These are phyloP conservation scores for Morelia viridis DNA, from an alignment of 2,797 vertebrate species.

Conservation along the genomic window DNA sequence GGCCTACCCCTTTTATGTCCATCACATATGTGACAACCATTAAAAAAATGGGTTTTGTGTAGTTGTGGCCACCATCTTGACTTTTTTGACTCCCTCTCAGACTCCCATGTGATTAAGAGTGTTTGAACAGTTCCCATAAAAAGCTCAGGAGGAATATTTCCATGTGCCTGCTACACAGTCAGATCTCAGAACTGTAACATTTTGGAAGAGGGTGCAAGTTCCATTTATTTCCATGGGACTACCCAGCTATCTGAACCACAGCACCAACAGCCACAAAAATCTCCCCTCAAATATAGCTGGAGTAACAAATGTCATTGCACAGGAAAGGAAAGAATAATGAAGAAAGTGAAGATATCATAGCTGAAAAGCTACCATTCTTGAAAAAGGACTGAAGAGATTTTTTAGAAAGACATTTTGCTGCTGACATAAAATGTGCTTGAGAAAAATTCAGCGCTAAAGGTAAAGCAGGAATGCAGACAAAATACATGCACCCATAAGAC, in stretches of 20 bases:
- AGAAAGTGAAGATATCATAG: background rate
- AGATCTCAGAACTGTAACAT: background rate
- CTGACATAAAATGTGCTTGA: background rate
- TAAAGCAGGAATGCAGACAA: constrained; percentile 9
- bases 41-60: too few species aligned
- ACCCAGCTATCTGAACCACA: background rate
- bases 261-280: background rate
- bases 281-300: too few species aligned
- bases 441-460: background rate
- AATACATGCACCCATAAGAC: background rate
- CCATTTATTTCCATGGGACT: background rate
- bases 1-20: too few species aligned
- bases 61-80: too few species aligned
- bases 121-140: too few species aligned
- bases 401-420: background rate
- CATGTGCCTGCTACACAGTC: too few species aligned
- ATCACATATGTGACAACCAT: too few species aligned
- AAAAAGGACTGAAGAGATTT: background rate
- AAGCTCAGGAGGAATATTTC: too few species aligned
- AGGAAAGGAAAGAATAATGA: background rate
- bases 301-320: background rate
- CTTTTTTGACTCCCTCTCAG: too few species aligned
- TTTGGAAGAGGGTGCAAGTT: background rate
- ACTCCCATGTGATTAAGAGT: too few species aligned
- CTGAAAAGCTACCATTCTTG: constrained; percentile 1